A percentile compares a stretch with the other conserved stretches of the same genome.
Conservation (phyloP, 64 coral and sea anemone species). For the Montipora foliosa region DNA sequence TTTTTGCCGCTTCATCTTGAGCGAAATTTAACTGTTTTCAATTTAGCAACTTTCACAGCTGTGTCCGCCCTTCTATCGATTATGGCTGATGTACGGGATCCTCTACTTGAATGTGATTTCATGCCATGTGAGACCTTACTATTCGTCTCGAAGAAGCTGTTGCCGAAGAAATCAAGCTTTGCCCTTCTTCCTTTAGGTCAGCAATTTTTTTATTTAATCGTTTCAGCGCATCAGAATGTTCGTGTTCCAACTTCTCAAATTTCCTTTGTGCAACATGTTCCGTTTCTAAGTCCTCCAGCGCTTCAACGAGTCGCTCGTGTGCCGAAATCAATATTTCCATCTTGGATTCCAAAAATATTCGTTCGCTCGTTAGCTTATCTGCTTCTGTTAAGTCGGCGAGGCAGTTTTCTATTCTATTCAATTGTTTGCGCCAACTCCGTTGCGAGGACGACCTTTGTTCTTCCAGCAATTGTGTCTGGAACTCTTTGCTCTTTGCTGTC, state of each 20-base stretch:
- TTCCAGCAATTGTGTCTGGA: not conserved
- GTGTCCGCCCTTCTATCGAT: not conserved
- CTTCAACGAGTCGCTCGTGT: too few species aligned
- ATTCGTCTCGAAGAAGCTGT: not conserved
- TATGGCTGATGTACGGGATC: not conserved
- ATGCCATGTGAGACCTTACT: not conserved
- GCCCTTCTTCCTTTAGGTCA: not conserved
- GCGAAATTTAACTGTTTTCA: slow-evolving; percentile 19
- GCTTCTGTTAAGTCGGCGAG: not conserved
- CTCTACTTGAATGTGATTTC: slow-evolving; percentile 9
- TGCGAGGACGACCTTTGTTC: not conserved
- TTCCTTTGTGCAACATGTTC: too few species aligned
- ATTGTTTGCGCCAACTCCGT: slow-evolving; percentile 5
- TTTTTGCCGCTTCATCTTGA: not conserved
- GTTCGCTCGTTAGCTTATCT: not conserved
- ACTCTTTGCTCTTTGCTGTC: not conserved
- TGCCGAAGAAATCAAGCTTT: not conserved
- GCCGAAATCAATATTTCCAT: too few species aligned
- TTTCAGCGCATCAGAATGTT: not conserved
- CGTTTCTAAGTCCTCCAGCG: too few species aligned
- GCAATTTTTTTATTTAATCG: not conserved
- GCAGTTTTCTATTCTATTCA: not conserved
- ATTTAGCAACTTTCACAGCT: not conserved
- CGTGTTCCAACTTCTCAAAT: too few species aligned
- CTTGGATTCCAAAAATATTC: too few species aligned